Evolutionary conservation across 2,113 vertebrate species (phyloP).

Genomic region (Cephalopholis sonnerati): DNA sequence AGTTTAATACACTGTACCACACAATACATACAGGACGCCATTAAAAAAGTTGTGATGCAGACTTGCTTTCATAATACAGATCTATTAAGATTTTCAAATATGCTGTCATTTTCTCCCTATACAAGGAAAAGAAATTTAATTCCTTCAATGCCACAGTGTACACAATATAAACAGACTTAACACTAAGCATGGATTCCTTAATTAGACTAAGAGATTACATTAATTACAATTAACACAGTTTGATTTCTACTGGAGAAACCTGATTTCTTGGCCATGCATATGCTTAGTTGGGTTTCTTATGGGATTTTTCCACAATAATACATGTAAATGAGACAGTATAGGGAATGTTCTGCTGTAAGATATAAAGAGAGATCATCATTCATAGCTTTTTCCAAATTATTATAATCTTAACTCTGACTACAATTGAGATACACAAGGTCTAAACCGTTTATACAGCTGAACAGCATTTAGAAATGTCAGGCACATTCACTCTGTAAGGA

Average conservation of each 20-base stretch:
- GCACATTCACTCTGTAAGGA: neutral
- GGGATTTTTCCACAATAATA: no score
- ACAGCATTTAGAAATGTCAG: neutral
- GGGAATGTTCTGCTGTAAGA: neutral
- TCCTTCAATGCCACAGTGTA: no score
- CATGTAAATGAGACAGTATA: no score
- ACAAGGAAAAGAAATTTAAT: no score
- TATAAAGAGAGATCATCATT: neutral
- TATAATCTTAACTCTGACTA: neutral
- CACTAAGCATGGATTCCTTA: neutral
- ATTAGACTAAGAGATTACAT: neutral
- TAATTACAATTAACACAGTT: neutral
- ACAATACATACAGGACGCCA: no score
- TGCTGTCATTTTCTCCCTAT: no score
- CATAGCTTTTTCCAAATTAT: neutral
- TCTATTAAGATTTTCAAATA: no score
- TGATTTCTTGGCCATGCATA: neutral
- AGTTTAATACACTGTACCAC: no score
- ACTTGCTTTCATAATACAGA: no score
- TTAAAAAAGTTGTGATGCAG: no score
- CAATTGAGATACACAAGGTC: neutral
- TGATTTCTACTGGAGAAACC: neutral
- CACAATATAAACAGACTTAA: no score
- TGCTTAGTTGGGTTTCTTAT: no score
- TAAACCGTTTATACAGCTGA: neutral